A percentile compares a stretch with the other conserved stretches of the same genome.
phyloP scores from a whole-genome alignment of 1,140 invertebrate genomes.

The Propsilocerus akamusi region DNA sequence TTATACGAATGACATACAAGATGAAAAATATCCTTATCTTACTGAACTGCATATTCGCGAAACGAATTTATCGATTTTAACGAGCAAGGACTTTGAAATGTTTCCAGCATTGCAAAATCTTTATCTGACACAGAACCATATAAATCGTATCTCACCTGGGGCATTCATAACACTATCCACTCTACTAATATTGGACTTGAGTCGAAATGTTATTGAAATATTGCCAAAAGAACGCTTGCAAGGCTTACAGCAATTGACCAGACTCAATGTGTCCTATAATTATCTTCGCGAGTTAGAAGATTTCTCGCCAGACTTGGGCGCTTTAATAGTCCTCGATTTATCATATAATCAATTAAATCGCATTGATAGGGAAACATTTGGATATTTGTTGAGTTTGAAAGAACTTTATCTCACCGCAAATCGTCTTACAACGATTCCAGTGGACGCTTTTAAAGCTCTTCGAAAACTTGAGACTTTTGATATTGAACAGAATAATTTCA shows the following conservation, averaged over 20 bases:
- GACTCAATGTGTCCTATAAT: conserved; percentile 70
- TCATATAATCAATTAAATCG: conserved; percentile 66
- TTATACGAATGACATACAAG: conserved; percentile 13
- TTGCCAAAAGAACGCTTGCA: conserved; percentile 68
- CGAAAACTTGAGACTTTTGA: conserved; percentile 64
- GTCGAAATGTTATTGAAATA: conserved; percentile 64
- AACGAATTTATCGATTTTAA: conserved; percentile 70
- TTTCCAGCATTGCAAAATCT: conserved; percentile 61
- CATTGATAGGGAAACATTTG: conserved; percentile 55
- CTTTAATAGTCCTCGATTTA: conserved; percentile 59
- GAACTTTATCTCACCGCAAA: conserved; percentile 67
- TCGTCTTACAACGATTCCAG: conserved; percentile 56
- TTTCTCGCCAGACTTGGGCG: conserved; percentile 57
- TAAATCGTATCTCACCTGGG: conserved; percentile 63
- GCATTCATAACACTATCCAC: conserved; percentile 59
- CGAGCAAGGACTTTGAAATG: conserved; percentile 73
- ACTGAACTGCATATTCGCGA: conserved; percentile 62
- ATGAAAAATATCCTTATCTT: conserved; percentile 41
- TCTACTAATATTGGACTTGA: conserved; percentile 63
- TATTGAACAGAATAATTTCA: conserved; percentile 67
- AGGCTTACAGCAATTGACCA: conserved; percentile 47
- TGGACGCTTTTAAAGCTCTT: conserved; percentile 59
- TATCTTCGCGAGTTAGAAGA: conserved; percentile 62
- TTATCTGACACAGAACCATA: conserved; percentile 52
- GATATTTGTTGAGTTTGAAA: conserved; percentile 48